Percentiles rank a stretch among this genome's conserved stretches.
Conservation (phyloP, 1,140 invertebrate genomes). For the Bombus balteatus region DNA sequence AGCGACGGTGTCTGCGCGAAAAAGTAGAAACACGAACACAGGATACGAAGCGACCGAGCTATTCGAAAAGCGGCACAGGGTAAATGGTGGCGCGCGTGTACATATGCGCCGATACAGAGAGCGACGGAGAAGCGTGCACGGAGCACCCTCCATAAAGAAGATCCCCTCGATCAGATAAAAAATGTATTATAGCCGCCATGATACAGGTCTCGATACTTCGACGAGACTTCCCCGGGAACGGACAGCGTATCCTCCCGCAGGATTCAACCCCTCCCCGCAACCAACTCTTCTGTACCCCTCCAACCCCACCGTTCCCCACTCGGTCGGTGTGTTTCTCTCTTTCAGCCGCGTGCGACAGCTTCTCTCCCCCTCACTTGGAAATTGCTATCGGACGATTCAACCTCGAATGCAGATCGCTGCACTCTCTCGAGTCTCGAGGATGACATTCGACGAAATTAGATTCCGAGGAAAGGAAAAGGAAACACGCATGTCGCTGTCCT, state of each 20-base stretch:
- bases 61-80: neutral
- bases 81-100: constrained; percentile 34
- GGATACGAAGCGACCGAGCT: neutral
- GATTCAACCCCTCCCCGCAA: constrained; percentile 38
- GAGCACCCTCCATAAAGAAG: constrained; percentile 81
- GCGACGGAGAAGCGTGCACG: constrained; percentile 61
- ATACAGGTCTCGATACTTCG: constrained; percentile 82
- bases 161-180: constrained; percentile 83
- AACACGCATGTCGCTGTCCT: constrained; percentile 55
- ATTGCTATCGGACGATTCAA: constrained; percentile 70
- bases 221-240: constrained; percentile 65
- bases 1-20: neutral
- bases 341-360: constrained; percentile 10
- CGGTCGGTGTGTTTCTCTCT: constrained; percentile 13
- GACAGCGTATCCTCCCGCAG: constrained; percentile 67
- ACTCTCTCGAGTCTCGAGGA: constrained; percentile 62
- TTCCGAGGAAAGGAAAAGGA: constrained; percentile 67
- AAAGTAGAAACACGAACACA: constrained; percentile 10
- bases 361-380: constrained; percentile 53
- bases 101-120: constrained; percentile 53
- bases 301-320: neutral
- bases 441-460: constrained; percentile 75
- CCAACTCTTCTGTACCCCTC: neutral
- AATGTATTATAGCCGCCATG: constrained; percentile 83
- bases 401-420: constrained; percentile 72